These are phyloP conservation scores for Sesamia nonagrioides DNA, from an alignment of 1,140 invertebrate species.

Conservation along the genomic window DNA sequence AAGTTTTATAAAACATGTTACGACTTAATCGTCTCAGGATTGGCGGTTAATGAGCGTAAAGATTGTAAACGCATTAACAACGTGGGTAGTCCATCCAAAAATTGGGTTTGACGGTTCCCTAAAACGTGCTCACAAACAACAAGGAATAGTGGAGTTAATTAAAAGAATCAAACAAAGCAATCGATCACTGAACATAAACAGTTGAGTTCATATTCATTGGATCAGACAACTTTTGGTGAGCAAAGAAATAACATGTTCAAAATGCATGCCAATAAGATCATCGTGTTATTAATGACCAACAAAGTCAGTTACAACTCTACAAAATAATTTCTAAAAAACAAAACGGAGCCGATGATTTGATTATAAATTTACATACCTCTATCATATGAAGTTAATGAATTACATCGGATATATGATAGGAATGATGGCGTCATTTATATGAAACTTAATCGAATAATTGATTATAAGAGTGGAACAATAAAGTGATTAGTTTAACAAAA, in stretches of 20 bases:
- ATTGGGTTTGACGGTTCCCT: constrained; percentile 50
- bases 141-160: constrained; percentile 60
- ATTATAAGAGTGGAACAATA: constrained; percentile 84
- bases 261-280: constrained; percentile 21
- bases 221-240: constrained; percentile 4
- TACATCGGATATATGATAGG: constrained; percentile 72
- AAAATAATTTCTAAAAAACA: constrained; percentile 55
- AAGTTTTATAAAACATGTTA: constrained; percentile 77
- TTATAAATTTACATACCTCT: constrained; percentile 60
- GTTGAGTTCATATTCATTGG: constrained; percentile 30
- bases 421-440: constrained; percentile 75
- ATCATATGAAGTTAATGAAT: constrained; percentile 70
- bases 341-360: constrained; percentile 50
- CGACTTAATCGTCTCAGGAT: constrained; percentile 78
- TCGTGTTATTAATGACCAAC: constrained; percentile 51
- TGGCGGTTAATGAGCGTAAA: constrained; percentile 82
- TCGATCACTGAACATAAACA: constrained; percentile 52
- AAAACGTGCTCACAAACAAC: constrained; percentile 51
- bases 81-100: constrained; percentile 70
- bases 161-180: constrained; percentile 55
- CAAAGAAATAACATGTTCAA: not conserved
- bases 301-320: constrained; percentile 42
- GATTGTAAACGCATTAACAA: constrained; percentile 73
- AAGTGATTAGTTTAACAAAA: constrained; percentile 85
- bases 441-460: constrained; percentile 85